These are phyloP conservation scores for Lasiurus borealis DNA, from an alignment of 2,113 vertebrate species.

Conservation along the genomic window DNA sequence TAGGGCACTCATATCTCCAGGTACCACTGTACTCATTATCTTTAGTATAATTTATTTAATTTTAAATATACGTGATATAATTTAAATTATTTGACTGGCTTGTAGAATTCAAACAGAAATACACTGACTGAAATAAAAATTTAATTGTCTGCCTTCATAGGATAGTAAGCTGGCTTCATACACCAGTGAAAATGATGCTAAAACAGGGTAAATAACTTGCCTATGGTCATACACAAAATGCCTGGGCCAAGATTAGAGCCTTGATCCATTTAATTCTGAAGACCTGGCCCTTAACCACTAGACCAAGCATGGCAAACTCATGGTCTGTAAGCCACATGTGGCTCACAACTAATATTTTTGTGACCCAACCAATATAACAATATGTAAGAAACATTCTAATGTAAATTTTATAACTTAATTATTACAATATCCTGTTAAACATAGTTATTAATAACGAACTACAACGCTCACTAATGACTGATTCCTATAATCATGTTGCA, in stretches of 20 bases:
- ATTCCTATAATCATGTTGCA: too few relatives aligned
- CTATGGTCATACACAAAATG: not conserved
- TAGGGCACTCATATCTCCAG: too few relatives aligned
- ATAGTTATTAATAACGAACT: too few relatives aligned
- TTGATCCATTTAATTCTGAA: not conserved
- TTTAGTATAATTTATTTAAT: slow-evolving; percentile 14
- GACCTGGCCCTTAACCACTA: not conserved
- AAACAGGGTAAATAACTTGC: not conserved
- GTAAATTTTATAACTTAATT: too few relatives aligned
- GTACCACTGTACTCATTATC: not conserved
- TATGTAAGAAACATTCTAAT: too few relatives aligned
- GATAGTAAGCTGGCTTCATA: not conserved
- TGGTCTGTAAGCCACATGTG: too few relatives aligned
- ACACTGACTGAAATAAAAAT: not conserved
- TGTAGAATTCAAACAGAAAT: not conserved
- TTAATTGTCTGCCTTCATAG: not conserved
- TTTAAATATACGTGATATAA: slow-evolving; percentile 4
- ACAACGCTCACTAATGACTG: too few relatives aligned
- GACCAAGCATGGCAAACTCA: not conserved
- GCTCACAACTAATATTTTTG: too few relatives aligned
- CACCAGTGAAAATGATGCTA: not conserved
- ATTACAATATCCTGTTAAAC: too few relatives aligned
- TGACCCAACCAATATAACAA: too few relatives aligned
- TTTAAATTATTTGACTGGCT: not conserved
- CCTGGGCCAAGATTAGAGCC: not conserved